Evolutionary conservation across 2,797 vertebrate genomes (phyloP), one percentile per base, ranked within the genome.

Genomic region (Esox masquinongy): DNA sequence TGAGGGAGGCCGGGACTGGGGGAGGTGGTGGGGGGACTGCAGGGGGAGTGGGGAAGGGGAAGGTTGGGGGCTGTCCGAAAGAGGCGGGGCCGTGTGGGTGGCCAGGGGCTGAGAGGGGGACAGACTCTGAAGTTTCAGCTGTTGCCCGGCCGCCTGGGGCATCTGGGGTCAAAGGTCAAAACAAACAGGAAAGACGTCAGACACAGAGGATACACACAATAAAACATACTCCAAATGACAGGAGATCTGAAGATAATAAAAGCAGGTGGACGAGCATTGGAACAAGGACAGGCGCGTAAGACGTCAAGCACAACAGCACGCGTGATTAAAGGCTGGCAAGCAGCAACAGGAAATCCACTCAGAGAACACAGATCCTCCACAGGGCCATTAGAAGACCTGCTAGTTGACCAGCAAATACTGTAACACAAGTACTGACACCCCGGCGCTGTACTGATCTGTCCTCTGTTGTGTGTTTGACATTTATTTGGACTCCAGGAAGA

Each of bases 41-140:
- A 95, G 91, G 15, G 93, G 89, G n/a, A 95, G 94, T 19, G 95
- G 95, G 15, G 95, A 87, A 78, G 91, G 95, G 4, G 96, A 91
- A 34, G 95, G 95, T 87, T 96, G 96, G 3, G 96, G 95, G 79
- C 94, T 95, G 79, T 94, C 95, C 15, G 95, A 93, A 79, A 95
- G 88, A 0, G 90, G 84, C 16, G 92, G 88, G 0, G 85, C 86
- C 2, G 92, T 86, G 81, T 94, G 94, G 87, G 94, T 84, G 71
- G 87, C 79, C 92, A 95, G 86, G 39, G 90, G 91, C 0, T 94
- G 94, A 75, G 95, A 95, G 0, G 95, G 95, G 70, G 96, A 95
- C 77, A 96, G 92, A 83, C 94, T 92, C 74, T 96, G 96, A 84
- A 96, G 94, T 90, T 96, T 97, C 87, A 94, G 81, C 84, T 94